Base-by-base conservation (phyloP, 1,140 invertebrate genomes). In the Drosophila asahinai region DNA sequence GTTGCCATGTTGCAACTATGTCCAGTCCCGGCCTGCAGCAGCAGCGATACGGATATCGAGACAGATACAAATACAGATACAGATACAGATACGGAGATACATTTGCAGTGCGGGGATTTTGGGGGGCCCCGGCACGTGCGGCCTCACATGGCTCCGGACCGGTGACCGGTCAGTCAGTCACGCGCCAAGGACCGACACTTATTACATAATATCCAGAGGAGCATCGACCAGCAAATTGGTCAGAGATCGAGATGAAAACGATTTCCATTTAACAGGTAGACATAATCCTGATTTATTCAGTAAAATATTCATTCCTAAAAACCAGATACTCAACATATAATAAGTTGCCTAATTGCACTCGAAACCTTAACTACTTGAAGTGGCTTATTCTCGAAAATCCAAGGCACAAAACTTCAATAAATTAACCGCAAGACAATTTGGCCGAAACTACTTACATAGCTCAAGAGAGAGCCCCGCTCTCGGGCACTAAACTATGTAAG, bases 171-270 rank as follows among this genome's bases (percentile, higher is more conserved):
- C 68, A 70, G 25, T 45, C 58, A 40, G 65, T 73, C 70, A 72
- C 70, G 67, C 54, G 45, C 54, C 45, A 60, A 60, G 38, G 42
- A 42, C 52, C 55, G 36, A 42, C 67, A 73, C 70, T 73, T 73
- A 73, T 72, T 73, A 60, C 54, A 51, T 73, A 73, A 73, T 49
- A 72, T 58, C 43, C 40, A 30, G 9, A 30, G 9, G 15, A n/a
- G 52, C 64, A 57, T 15, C n/a, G 59, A 40, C 59, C 59, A 63
- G 64, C 47, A 51, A 67, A 67, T 68, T 68, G 45, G 27, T 9
- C 33, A 25, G 19, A 38, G 33, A 45, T 51, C 25, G 33, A 33
- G 11, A 25, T 67, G 36, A 40, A 33, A 38, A 5, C 27, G 25
- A 65, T 22, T 43, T 17, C 25, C 11, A 40, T 25, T 11, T 15